Evolutionary conservation across 35 echinoderm and acorn worm genomes (phyloP).

Genomic region (Heliocidaris erythrogramma): DNA sequence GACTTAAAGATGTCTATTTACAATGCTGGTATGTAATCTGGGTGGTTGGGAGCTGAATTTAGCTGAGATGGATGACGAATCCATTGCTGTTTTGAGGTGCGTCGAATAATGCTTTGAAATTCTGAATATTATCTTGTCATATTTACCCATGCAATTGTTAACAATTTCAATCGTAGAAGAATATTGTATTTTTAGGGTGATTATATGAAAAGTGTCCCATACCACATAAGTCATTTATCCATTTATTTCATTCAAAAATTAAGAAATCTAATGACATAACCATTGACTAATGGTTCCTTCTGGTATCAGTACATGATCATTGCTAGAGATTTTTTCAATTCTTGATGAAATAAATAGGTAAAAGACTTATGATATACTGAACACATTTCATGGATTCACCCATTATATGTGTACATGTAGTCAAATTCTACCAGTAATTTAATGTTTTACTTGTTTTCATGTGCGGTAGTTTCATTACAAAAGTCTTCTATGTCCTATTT

Average conservation of each 20-base stretch:
- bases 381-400: too few relatives aligned
- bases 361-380: too few relatives aligned
- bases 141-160: neutral
- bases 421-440: neutral
- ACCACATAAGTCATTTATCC: too few relatives aligned
- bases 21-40: neutral
- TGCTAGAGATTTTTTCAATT: too few relatives aligned
- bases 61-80: neutral
- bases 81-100: neutral
- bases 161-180: neutral
- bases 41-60: neutral
- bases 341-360: too few relatives aligned
- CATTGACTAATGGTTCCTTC: too few relatives aligned
- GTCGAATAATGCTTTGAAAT: neutral
- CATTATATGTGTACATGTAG: neutral
- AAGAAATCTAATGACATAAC: too few relatives aligned
- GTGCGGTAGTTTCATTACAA: constrained; percentile 34
- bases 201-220: too few relatives aligned
- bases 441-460: constrained; percentile 14
- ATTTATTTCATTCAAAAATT: too few relatives aligned
- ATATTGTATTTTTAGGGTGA: neutral
- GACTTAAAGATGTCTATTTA: neutral
- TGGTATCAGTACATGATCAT: too few relatives aligned
- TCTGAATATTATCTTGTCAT: neutral
- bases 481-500: neutral